phyloP scores from a whole-genome alignment of 2,888 invertebrate species.

The Papilio elwesi region DNA sequence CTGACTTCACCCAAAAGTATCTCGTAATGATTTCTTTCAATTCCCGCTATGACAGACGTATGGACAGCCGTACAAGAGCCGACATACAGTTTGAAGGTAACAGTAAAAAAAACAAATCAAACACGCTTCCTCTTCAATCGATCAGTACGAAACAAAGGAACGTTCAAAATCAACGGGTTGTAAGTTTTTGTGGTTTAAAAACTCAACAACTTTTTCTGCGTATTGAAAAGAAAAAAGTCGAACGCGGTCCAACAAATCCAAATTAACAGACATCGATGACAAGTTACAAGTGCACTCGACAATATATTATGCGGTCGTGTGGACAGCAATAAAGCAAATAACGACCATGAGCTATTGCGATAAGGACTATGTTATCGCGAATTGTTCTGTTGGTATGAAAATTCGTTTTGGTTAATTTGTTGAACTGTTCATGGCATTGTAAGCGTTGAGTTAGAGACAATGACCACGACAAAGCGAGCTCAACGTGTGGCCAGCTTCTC shows the following conservation, averaged over 20 bases:
- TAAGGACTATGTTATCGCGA: constrained; percentile 50
- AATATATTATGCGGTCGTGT: constrained; percentile 42
- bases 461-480: constrained; percentile 72
- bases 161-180: constrained; percentile 61
- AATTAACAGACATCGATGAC: constrained; percentile 82
- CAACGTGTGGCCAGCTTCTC: constrained; percentile 72
- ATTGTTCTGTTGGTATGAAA: constrained; percentile 29
- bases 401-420: constrained; percentile 43
- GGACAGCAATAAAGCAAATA: not conserved
- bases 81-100: constrained; percentile 16
- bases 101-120: constrained; percentile 34
- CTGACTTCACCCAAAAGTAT: constrained; percentile 6
- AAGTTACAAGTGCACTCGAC: constrained; percentile 75
- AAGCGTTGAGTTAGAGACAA: constrained; percentile 73
- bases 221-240: constrained; percentile 59
- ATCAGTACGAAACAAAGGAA: constrained; percentile 60
- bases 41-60: constrained; percentile 32
- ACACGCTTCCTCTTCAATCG: constrained; percentile 41
- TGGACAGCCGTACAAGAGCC: constrained; percentile 26
- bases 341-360: constrained; percentile 44
- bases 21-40: constrained; percentile 36
- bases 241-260: constrained; percentile 64
- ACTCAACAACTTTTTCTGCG: constrained; percentile 67
- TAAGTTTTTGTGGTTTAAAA: constrained; percentile 59
- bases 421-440: constrained; percentile 70